These are phyloP conservation scores for Eubasilissa regina DNA, from an alignment of 1,140 invertebrate species.

Conservation along the genomic window DNA sequence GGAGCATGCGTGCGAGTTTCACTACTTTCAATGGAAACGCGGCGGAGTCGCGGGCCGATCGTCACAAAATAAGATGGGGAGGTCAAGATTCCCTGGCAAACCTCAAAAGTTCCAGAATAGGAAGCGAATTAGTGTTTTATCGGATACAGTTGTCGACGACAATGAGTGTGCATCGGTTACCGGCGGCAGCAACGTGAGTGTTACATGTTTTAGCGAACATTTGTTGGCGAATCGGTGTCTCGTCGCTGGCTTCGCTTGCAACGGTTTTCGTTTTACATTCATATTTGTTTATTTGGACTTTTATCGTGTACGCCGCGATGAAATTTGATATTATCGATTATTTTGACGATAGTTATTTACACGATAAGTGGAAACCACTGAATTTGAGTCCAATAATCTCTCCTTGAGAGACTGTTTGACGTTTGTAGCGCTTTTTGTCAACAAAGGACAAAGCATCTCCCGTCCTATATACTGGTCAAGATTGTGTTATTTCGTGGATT, in stretches of 20 bases:
- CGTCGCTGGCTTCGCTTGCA: slow-evolving; percentile 50
- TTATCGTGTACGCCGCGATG: slow-evolving; percentile 5
- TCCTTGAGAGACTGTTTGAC: slow-evolving; percentile 52
- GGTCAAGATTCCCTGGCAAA: slow-evolving; percentile 87
- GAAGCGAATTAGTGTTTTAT: slow-evolving; percentile 84
- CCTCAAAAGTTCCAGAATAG: slow-evolving; percentile 87
- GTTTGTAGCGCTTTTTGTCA: slow-evolving; percentile 56
- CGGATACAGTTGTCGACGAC: slow-evolving; percentile 69
- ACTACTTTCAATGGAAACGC: slow-evolving; percentile 69
- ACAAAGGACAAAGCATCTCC: slow-evolving; percentile 53
- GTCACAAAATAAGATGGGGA: slow-evolving; percentile 71
- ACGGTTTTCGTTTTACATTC: slow-evolving; percentile 47
- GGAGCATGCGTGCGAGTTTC: slow-evolving; percentile 73
- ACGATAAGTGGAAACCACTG: slow-evolving; percentile 11
- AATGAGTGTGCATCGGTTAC: slow-evolving; percentile 67
- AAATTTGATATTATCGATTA: slow-evolving; percentile 32
- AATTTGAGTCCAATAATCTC: slow-evolving; percentile 37
- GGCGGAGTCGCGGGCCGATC: slow-evolving; percentile 69
- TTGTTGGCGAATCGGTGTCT: slow-evolving; percentile 47
- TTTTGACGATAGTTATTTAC: slow-evolving; percentile 9
- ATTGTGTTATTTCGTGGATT: slow-evolving; percentile 8
- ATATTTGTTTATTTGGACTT: slow-evolving; percentile 27
- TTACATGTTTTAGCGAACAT: slow-evolving; percentile 52
- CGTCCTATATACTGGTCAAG: slow-evolving; percentile 18
- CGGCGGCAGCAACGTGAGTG: slow-evolving; percentile 62